phyloP scores from a whole-genome alignment of 2,113 vertebrate genomes.

The Calidris pygmaea region DNA sequence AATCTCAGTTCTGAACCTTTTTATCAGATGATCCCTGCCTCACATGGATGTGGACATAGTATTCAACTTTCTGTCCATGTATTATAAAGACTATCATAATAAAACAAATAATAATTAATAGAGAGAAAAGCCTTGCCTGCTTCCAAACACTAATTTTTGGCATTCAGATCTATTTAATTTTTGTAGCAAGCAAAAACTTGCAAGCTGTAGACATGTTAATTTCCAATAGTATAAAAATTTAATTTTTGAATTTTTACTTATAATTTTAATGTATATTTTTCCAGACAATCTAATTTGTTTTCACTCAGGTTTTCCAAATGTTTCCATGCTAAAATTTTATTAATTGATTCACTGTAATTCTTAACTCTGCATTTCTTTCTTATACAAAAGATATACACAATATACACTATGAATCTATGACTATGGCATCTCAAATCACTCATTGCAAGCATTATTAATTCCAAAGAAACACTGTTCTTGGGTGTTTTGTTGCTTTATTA shows the following conservation, averaged over 20 bases:
- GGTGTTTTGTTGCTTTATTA: fast-evolving
- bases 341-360: neutral
- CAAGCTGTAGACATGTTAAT: neutral
- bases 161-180: neutral
- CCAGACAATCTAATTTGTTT: neutral
- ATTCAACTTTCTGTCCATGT: neutral
- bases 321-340: neutral
- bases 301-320: neutral
- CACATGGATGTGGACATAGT: neutral
- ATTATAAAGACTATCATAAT: neutral
- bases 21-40: neutral
- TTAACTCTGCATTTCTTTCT: neutral
- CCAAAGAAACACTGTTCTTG: neutral
- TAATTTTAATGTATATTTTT: neutral
- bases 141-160: neutral
- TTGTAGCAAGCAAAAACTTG: neutral
- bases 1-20: neutral
- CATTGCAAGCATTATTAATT: neutral
- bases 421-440: neutral
- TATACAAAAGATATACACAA: neutral
- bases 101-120: neutral
- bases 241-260: neutral
- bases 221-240: neutral
- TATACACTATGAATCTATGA: neutral
- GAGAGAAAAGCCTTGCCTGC: neutral